Evolutionary conservation across 2,888 invertebrate genomes (phyloP), one percentile per base, ranked within the genome.

Genomic region (Acheta domesticus): DNA sequence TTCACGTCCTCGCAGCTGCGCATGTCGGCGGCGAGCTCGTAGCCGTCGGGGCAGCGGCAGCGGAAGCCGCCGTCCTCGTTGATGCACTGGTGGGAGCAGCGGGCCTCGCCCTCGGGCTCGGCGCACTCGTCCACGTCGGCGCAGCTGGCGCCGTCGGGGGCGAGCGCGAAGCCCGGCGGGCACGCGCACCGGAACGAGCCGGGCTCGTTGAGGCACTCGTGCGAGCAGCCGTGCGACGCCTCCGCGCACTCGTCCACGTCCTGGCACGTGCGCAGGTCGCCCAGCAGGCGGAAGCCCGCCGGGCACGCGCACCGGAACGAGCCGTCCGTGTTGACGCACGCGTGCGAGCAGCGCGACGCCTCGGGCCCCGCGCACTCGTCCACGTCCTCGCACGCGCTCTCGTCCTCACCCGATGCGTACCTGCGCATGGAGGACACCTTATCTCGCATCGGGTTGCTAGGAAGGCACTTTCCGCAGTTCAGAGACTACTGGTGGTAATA

Each of bases 61-160:
- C 86, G 85, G 85, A 90, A 93, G 1, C 91, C 90, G n/a, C 93
- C 93, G 4, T 88, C 87, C 0, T 89, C 90, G 85, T 93, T 93
- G 82, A 90, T 87, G 85, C 93, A 93, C 49, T 88, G 89, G 82
- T 86, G 85, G 5, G 85, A 84, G 81, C 89, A 89, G 50, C 80
- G n/a, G 75, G 49, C 23, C 49, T 74, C 11, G n/a, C 79, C 77
- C 48, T 79, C 75, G 48, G 16, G 73, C 77, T 48, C 76, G 3
- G 49, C 83, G 82, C 89, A 89, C 82, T 89, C 89, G 83, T 89
- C 87, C 12, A 87, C 84, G 84, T 86, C 86, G 21, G 84, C 81
- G 80, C 87, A 88, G 12, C 85, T 85, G 16, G 78, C 82, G 21
- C 84, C 81, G 87, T 86, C 83, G 14, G 78, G 49, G 62, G 80